Percentiles rank a stretch among this genome's conserved stretches.
Conservation (phyloP, 2,888 invertebrate species). For the Phyto melanocephala region DNA sequence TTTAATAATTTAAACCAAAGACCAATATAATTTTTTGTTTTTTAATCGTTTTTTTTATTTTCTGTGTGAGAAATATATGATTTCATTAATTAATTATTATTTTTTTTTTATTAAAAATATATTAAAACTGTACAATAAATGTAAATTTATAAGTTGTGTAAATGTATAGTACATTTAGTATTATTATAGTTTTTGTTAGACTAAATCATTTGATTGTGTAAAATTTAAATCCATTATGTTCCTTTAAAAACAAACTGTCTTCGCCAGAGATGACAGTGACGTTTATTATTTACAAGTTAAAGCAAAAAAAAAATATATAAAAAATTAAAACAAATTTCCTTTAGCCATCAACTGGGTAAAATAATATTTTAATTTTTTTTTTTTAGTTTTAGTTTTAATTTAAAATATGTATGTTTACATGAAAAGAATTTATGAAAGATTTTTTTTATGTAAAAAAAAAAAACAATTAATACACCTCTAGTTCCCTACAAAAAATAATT, state of each 20-base stretch:
- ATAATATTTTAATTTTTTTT: slow-evolving; percentile 15
- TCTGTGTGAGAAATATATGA: slow-evolving; percentile 20
- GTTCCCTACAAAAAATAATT: background rate
- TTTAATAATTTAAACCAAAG: slow-evolving; percentile 63
- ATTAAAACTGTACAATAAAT: slow-evolving; percentile 56
- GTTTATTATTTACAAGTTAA: slow-evolving; percentile 57
- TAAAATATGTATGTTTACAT: background rate
- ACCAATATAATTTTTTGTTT: slow-evolving; percentile 49
- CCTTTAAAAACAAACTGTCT: slow-evolving; percentile 55
- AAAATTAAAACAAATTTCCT: slow-evolving; percentile 49
- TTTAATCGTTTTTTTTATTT: slow-evolving; percentile 23
- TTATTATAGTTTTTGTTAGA: slow-evolving; percentile 45
- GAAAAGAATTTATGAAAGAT: background rate
- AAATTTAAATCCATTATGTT: slow-evolving; percentile 64
- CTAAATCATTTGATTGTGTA: slow-evolving; percentile 57
- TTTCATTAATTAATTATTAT: slow-evolving; percentile 11
- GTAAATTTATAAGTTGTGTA: slow-evolving; percentile 59
- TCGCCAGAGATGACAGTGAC: slow-evolving; percentile 13
- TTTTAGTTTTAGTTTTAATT: slow-evolving; percentile 43
- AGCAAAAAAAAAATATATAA: slow-evolving; percentile 4
- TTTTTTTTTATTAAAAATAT: slow-evolving; percentile 23
- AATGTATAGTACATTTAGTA: slow-evolving; percentile 44
- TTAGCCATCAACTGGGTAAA: slow-evolving; percentile 46
- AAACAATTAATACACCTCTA: slow-evolving; percentile 10
- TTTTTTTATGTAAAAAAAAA: slow-evolving; percentile 18